These are phyloP conservation scores for Ochotona princeps DNA, from an alignment of 2,113 vertebrate genomes.

Conservation along the genomic window DNA sequence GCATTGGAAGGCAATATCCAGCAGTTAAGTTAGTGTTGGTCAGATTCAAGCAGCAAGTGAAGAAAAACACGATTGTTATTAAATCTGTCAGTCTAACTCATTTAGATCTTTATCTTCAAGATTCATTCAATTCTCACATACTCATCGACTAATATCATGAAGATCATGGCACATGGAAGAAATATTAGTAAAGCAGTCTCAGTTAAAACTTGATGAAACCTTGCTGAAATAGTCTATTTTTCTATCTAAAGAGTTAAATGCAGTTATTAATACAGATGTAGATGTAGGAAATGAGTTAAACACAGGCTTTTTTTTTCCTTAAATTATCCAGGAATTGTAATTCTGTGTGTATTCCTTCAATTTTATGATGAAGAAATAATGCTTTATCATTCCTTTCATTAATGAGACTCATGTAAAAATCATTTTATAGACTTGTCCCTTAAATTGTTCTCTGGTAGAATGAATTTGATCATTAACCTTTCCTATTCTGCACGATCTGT, in stretches of 20 bases:
- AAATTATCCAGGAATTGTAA: neutral
- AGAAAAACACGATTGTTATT: conserved; percentile 4
- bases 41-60: conserved; percentile 14
- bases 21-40: conserved; percentile 14
- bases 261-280: neutral
- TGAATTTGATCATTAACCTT: conserved; percentile 22
- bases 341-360: neutral
- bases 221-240: conserved; percentile 17
- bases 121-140: conserved; percentile 33
- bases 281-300: neutral
- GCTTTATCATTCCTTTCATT: neutral
- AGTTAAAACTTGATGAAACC: neutral
- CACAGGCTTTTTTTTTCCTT: neutral
- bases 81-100: conserved; percentile 46
- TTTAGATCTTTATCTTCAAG: neutral
- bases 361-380: conserved; percentile 1
- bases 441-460: conserved; percentile 30
- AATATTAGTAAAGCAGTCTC: conserved; percentile 44
- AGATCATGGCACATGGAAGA: conserved; percentile 41
- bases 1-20: neutral
- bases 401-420: neutral
- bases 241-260: neutral
- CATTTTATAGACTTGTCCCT: neutral
- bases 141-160: conserved; percentile 38
- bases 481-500: conserved; percentile 55